Conservation (phyloP, 2,113 vertebrate species). For the Dryoscopus gambensis region DNA sequence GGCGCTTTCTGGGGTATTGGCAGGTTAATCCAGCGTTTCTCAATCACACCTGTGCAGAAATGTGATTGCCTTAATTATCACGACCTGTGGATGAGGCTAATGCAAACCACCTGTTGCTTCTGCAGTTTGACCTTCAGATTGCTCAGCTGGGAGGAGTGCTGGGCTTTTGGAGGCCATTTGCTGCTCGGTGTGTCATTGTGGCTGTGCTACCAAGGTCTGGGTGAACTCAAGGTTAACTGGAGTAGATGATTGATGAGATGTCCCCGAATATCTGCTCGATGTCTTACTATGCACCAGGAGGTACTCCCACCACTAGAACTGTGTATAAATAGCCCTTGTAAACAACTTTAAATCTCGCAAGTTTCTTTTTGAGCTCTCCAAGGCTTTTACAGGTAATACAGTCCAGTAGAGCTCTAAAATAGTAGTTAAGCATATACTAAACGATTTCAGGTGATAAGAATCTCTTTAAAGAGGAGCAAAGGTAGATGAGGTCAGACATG, state of each 20-base stretch:
- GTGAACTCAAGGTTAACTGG: constrained; percentile 16
- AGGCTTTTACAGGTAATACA: neutral
- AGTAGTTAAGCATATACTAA: neutral
- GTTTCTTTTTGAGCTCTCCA: neutral
- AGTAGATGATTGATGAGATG: neutral
- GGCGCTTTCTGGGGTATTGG: neutral
- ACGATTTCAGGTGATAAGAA: neutral
- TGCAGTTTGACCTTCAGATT: neutral
- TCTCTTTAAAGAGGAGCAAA: neutral
- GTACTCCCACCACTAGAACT: neutral
- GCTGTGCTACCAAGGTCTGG: neutral
- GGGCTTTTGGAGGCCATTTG: neutral
- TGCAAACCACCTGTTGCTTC: neutral
- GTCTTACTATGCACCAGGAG: accelerated
- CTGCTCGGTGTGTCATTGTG: neutral
- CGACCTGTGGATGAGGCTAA: neutral
- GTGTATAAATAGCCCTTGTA: neutral
- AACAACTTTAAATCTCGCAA: neutral
- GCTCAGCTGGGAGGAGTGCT: neutral
- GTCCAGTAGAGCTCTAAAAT: neutral
- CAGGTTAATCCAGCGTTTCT: neutral
- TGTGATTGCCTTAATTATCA: neutral
- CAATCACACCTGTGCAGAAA: neutral
- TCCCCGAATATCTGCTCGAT: neutral
- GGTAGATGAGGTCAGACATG: neutral